Evolutionary conservation across 2,113 vertebrate genomes (phyloP), one percentile per base, ranked within the genome.

Genomic region (Pimephales promelas): DNA sequence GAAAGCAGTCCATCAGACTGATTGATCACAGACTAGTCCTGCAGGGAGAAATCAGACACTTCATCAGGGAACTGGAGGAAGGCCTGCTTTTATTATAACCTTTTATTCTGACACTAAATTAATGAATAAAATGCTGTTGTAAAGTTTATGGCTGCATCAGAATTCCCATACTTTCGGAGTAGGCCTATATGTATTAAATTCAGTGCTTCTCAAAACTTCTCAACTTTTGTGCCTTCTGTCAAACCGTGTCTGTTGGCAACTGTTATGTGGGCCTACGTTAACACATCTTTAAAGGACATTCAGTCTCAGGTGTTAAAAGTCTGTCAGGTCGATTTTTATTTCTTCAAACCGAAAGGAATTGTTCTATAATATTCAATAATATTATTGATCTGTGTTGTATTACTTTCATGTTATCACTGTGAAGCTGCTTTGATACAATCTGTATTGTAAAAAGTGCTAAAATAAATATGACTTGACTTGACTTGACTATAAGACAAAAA

Each of bases 31-130:
- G 96, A 54, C 97, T 97, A n/a, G 84, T 97, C 77, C 93, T 97
- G 90, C 96, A 96, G 88, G 97, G 96, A 84, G 97, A 99, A 94
- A 95, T 96, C 73, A 95, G 97, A 83, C 99, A 95, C 90, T 98
- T 99, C 83, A 86, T 99, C 79, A 96, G 95, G 90, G 97, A 99
- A 92, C 98, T 98, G 92, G 97, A 99, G 93, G 98, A 98, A 89
- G 93, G 95, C 92, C 86, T 57, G 10, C 6, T 36, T 75, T 66
- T 79, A 61, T 43, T 18, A 57, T 40, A 57, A 5, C 0, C 20
- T 22, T 77, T 59, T 73, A 18, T 54, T 16, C 16, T 49, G 49
- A 34, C 13, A 84, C 18, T 70, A 66, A 31, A 28, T 47, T 5
- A 54, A 64, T 70, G n/a, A 70, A 70, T 70, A 70, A 40, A 70